Evolutionary conservation across 2,888 invertebrate genomes (phyloP).

Genomic region (Drosophila lacicola): DNA sequence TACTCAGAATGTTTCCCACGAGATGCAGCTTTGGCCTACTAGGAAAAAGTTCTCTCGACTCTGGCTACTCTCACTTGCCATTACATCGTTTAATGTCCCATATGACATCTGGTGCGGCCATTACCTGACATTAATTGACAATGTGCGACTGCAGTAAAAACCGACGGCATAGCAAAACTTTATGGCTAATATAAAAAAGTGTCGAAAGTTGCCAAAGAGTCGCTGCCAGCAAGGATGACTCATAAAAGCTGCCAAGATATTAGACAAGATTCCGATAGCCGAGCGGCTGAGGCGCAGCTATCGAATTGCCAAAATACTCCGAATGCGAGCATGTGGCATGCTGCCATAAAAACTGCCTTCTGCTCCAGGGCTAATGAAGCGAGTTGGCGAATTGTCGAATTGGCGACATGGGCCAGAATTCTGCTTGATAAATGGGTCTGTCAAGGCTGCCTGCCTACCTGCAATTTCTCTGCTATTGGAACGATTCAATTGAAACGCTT

Average conservation of each 20-base stretch:
- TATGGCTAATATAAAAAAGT: conserved; percentile 55
- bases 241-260: conserved; percentile 40
- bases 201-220: conserved; percentile 41
- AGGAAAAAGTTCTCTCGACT: conserved; percentile 12
- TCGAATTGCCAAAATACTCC: conserved; percentile 17
- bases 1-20: conserved; percentile 51
- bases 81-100: conserved; percentile 53
- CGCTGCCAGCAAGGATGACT: conserved; percentile 15
- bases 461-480: conserved; percentile 27
- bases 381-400: conserved; percentile 1
- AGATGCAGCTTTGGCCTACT: conserved; percentile 30
- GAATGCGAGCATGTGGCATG: conserved; percentile 23
- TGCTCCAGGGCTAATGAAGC: conserved; percentile 35
- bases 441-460: conserved; percentile 9
- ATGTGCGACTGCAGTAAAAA: conserved; percentile 54
- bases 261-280: conserved; percentile 14
- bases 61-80: conserved; percentile 16
- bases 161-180: conserved; percentile 20
- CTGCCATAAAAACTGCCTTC: conserved; percentile 37
- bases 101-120: conserved; percentile 58
- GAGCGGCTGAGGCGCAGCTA: not conserved
- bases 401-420: not conserved
- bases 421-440: conserved; percentile 1
- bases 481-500: conserved; percentile 55
- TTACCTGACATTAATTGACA: conserved; percentile 65